phyloP scores from a whole-genome alignment of 2,797 vertebrate genomes.

The Salarias fasciatus region DNA sequence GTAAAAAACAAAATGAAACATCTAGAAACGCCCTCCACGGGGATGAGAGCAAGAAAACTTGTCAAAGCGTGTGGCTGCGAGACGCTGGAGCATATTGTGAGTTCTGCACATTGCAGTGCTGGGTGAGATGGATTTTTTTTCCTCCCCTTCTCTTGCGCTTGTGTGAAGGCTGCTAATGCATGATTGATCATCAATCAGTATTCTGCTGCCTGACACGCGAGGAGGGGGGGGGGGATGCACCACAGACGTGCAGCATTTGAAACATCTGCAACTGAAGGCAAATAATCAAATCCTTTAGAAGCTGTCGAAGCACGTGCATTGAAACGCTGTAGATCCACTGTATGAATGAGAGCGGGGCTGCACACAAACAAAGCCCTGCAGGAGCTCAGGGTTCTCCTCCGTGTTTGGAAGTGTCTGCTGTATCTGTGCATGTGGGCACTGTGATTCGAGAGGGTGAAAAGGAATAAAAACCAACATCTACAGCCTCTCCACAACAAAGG shows the following conservation, averaged over 20 bases:
- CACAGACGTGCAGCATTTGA: constrained; percentile 14
- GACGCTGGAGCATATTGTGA: constrained; percentile 15
- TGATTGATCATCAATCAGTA: constrained; percentile 57
- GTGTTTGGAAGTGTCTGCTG: background rate
- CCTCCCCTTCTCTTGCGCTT: constrained; percentile 2
- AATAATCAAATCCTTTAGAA: background rate
- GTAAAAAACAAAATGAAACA: constrained; percentile 39
- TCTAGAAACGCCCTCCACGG: constrained; percentile 25
- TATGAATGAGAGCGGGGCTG: background rate
- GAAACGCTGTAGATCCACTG: too few species aligned
- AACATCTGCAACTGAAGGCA: constrained; percentile 32
- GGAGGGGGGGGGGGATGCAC: background rate
- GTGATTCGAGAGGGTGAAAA: background rate
- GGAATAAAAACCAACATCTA: too few species aligned
- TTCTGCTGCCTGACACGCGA: constrained; percentile 32
- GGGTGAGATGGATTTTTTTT: constrained; percentile 19
- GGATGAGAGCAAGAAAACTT: constrained; percentile 6
- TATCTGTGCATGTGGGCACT: background rate
- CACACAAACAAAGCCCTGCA: background rate
- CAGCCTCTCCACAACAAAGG: too few species aligned
- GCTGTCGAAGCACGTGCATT: background rate
- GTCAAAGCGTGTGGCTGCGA: constrained; percentile 7
- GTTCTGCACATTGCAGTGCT: constrained; percentile 14
- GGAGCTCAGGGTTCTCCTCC: too few species aligned
- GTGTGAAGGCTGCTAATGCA: constrained; percentile 38